Evolutionary conservation across 2,888 invertebrate genomes (phyloP), one percentile per base, ranked within the genome.

Genomic region (Brenthis daphne): DNA sequence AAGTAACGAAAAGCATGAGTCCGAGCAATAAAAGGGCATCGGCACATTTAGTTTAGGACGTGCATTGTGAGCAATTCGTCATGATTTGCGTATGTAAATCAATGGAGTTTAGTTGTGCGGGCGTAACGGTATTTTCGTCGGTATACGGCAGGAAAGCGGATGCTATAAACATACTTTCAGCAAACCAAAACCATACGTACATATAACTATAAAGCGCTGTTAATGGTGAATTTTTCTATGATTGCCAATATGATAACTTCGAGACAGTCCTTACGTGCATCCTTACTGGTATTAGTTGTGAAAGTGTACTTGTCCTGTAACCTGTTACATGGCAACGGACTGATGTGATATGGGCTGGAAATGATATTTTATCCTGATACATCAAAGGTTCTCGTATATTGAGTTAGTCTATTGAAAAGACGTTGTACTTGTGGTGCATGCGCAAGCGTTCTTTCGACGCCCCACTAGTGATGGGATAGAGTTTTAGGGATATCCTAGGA

Each of bases 21-120:
- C 79, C 78, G 79, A 79, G 81, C 79, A 53, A 77, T 29, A 78
- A 76, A 73, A 73, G 75, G 69, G 58, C 56, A 79, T 77, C 78
- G 79, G 80, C 77, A 77, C 84, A 88, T 87, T 20, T 20, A 20
- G 20, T 29, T 90, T 86, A 76, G 87, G 85, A 84, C 85, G 83
- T 85, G 86, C 85, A 87, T 86, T 86, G 89, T 86, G 83, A 81
- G 85, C 85, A 89, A 90, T 90, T 91, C 90, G 90, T 90, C 90
- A 91, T 87, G 89, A 89, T 88, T 90, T 88, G 89, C 89, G 90
- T 90, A 92, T 91, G 90, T 89, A 90, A 92, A 91, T 91, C 88
- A 85, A 87, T 88, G 86, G 82, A 88, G 87, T 90, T 90, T 83
- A 87, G 89, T 84, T 87, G 87, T 86, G 86, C 85, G 85, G 82